Evolutionary conservation across 2,113 vertebrate species (phyloP), one percentile per base, ranked within the genome.

Genomic region (Gavia stellata): DNA sequence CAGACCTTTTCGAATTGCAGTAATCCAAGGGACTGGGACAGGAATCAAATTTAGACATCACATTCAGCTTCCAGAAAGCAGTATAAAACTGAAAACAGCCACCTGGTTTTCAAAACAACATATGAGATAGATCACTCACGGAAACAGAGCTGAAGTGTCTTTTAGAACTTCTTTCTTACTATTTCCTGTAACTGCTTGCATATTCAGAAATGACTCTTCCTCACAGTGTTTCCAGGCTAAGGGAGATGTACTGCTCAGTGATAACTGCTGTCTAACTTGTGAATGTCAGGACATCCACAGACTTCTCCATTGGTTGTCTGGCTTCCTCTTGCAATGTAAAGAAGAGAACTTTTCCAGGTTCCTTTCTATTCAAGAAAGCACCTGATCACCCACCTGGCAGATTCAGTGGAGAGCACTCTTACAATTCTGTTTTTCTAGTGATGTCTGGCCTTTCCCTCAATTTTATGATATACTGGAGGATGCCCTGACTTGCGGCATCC

Each of bases 341-440:
- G 15, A 67, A 38, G 7, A 84, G 17, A 72, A 70, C 5, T 52
- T 77, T 73, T 44, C 21, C 38, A 78, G 24, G 28, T 87, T 86
- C 28, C 49, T 59, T 77, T 77, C 18, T 56, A 25, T 72, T 94
- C 53, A 68, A 47, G 26, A 93, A 91, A 83, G 29, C 63, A 80
- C 10, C 9, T 0, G 0, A 72, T 42, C 5, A 4, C 17, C 12
- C 29, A 61, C 12, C n/a, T 62, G 11, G 52, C 23, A 80, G 23
- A 86, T 45, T 65, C 33, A 55, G 12, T 26, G 26, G 52, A 50
- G 19, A 81, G 24, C 25, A 49, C 31, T 74, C 47, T 19, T 67
- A 44, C 18, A 42, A 6, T 83, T 73, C 49, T 6, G 0, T 34
- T 85, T 79, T 53, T 63, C 28, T 59, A 49, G 7, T 9, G 2